A percentile compares a stretch with the other conserved stretches of the same genome.
These are phyloP conservation scores for Platerodrilus igneus DNA, from an alignment of 2,888 invertebrate genomes.

Conservation along the genomic window DNA sequence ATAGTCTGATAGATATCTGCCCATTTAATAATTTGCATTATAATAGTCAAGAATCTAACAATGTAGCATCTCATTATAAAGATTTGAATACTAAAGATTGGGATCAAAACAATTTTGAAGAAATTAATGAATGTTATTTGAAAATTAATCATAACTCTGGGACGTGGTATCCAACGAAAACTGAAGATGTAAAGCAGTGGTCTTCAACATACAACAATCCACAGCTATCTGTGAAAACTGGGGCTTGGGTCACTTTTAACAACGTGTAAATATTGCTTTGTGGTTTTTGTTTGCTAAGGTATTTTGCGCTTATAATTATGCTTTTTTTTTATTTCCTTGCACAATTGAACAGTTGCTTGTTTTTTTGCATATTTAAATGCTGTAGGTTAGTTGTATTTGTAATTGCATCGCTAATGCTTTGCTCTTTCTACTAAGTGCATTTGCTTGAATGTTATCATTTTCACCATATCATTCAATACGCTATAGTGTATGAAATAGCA, in stretches of 20 bases:
- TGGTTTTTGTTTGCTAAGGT: conserved; percentile 37
- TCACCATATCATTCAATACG: too few relatives aligned
- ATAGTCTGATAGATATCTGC: conserved; percentile 35
- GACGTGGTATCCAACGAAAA: conserved; percentile 21
- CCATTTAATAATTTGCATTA: too few relatives aligned
- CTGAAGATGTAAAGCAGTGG: conserved; percentile 21
- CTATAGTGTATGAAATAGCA: too few relatives aligned
- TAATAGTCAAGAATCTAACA: too few relatives aligned
- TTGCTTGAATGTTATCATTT: too few relatives aligned
- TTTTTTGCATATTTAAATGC: conserved; percentile 23
- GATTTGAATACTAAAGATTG: conserved; percentile 20
- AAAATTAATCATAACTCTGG: conserved; percentile 25
- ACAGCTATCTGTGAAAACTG: conserved; percentile 30
- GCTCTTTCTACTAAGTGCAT: too few relatives aligned
- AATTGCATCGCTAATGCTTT: too few relatives aligned
- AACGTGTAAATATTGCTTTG: conserved; percentile 48
- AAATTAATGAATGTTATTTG: not conserved
- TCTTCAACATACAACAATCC: conserved; percentile 15
- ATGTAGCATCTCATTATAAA: conserved; percentile 14
- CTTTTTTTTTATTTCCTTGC: too few relatives aligned
- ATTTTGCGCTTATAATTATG: too few relatives aligned
- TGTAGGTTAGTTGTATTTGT: too few relatives aligned
- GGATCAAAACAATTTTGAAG: conserved; percentile 16
- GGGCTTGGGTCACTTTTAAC: conserved; percentile 49
- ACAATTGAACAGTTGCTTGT: too few relatives aligned